Conservation (phyloP, 2,797 vertebrate genomes). For the Heteromormyrus szaboi region DNA sequence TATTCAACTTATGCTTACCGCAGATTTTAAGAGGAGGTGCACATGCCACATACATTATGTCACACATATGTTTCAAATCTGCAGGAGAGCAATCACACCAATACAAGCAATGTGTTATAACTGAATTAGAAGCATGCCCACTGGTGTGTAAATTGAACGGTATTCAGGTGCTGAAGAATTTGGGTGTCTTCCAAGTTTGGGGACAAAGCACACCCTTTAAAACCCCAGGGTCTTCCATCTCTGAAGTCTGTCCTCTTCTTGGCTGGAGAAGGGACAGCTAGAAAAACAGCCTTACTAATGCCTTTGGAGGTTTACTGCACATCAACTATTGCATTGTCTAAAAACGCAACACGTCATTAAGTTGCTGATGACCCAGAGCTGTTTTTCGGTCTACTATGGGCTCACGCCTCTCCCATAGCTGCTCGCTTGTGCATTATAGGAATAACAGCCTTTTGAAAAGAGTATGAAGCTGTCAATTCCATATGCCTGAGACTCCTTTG, state of each 20-base stretch:
- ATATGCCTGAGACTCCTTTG: not conserved
- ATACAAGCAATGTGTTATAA: not conserved
- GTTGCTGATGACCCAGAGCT: not conserved
- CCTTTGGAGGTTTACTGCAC: conserved; percentile 1
- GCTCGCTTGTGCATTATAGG: not conserved
- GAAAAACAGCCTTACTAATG: not conserved
- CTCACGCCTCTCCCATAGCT: not conserved
- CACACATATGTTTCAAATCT: not conserved
- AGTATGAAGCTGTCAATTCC: not conserved
- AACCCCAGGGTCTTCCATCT: not conserved
- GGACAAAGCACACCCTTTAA: not conserved
- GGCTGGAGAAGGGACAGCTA: not conserved
- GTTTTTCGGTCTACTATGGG: not conserved
- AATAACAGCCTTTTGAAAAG: not conserved
- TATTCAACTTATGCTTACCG: not conserved
- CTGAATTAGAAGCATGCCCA: conserved; percentile 4
- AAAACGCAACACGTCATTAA: not conserved
- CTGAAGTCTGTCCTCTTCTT: not conserved
- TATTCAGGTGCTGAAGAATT: conserved; percentile 13
- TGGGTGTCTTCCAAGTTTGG: conserved; percentile 6
- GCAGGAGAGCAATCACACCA: not conserved
- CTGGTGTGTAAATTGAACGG: not conserved
- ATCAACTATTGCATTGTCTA: not conserved
- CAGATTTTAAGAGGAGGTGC: not conserved
- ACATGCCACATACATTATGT: not conserved